Evolutionary conservation across 2,113 vertebrate species (phyloP), one percentile per base, ranked within the genome.

Genomic region (Alethe castanea): DNA sequence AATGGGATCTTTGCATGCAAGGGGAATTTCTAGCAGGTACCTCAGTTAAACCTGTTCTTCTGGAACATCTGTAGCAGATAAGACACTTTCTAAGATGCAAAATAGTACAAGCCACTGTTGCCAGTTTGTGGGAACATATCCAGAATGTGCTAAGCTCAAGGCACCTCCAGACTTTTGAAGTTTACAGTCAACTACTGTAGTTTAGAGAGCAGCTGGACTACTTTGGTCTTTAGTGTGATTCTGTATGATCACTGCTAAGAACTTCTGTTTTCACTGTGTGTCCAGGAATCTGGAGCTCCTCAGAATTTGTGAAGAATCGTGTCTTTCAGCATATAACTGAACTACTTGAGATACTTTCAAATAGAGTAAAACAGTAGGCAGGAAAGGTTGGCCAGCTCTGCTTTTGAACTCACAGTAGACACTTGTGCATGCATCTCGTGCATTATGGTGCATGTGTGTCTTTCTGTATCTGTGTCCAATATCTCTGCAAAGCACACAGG

Each of bases 351-450:
- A 42, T 57, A 14, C 38, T 93, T 93, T 80, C 45, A 70, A 88
- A 76, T 70, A 24, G 80, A 70, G 15, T 61, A 53, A 62, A 72
- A 14, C 48, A 66, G 35, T 33, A 71, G 31, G 24, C 47, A 52
- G 48, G 74, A 69, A 76, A 79, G 33, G 18, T 81, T 78, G 40
- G 38, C 38, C 56, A 78, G 36, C 72, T 92, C 95, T 94, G 79
- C 71, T 54, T 92, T 47, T 52, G 24, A 83, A 53, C 36, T 90
- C 76, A 74, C 64, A 16, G 1, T 3, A 83, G 79, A 62, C 92
- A 92, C 76, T 81, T 70, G 35, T 92, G 81, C 79, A 83, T 95
- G 94, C 54, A 77, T 90, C 79, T 88, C 62, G 31, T 84, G 74
- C 67, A 11, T 77, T 66, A 23, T 22, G 61, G 80, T 89, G 96